Base-by-base conservation (phyloP, 2,888 invertebrate species). In the Cacoxenus indagator region DNA sequence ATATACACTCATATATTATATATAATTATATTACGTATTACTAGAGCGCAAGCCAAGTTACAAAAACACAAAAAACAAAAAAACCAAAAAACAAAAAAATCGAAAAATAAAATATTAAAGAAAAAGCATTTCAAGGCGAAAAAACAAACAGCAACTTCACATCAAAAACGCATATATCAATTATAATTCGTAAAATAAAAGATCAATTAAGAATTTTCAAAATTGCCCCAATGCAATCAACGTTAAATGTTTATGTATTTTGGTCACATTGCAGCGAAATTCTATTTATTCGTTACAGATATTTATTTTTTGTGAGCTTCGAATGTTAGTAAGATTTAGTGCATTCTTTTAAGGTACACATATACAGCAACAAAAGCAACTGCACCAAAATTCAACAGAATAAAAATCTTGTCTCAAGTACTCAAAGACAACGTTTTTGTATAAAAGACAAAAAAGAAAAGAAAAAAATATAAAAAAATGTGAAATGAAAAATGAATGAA, bases 31-130 rank as follows among this genome's bases (percentile, higher is more conserved):
- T 65, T 31, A 65, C 66, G 54, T 68, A 71, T 65, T 67, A 70
- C 68, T 64, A 72, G 68, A 65, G 67, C 73, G 71, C 67, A 74
- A 69, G 67, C 61, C 70, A 72, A 76, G 70, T 74, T 77, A 70
- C 70, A 77, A 55, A 65, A 55, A 43, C 17, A 55, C 31, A 65
- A 31, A 51, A 54, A 54, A 51, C 31, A 65, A 61, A 17, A 61
- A 65, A 66, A 64, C 62, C 8, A 37, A 37, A 37, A 37, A 37
- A 37, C 8, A 37, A 57, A 57, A 57, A 26, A 27, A 27, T 4
- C 6, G 19, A 57, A 1, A n/a, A 57, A n/a, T 14, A 29, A 57
- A 29, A n/a, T n/a, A n/a, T n/a, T n/a, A n/a, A n/a, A n/a, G n/a
- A n/a, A n/a, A 11, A n/a, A 29, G 17, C 27, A 57, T 11, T 55